A percentile compares a stretch with the other conserved stretches of the same genome.
These are phyloP conservation scores for Drosophila kanekoi DNA, from an alignment of 2,888 invertebrate species.

Conservation along the genomic window DNA sequence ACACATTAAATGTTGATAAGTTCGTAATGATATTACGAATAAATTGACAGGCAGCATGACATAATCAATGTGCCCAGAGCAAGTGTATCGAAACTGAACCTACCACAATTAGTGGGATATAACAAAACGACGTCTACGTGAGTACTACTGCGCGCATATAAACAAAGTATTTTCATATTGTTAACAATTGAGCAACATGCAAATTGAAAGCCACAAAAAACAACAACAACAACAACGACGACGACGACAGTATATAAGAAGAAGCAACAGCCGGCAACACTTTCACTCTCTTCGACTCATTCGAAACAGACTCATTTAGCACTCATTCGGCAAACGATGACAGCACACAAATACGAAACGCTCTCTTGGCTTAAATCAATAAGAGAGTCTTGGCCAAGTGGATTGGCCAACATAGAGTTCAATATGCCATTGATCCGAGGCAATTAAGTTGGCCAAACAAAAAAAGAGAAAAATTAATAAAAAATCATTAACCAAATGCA, in stretches of 20 bases:
- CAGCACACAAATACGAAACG: constrained; percentile 14
- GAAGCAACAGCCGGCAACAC: constrained; percentile 61
- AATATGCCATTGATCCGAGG: constrained; percentile 41
- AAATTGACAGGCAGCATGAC: too few species aligned
- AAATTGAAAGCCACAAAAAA: constrained; percentile 40
- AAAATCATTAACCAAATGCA: constrained; percentile 31
- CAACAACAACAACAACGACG: constrained; percentile 20
- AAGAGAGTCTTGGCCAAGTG: constrained; percentile 12
- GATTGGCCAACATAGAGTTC: constrained; percentile 47
- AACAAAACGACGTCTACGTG: constrained; percentile 26
- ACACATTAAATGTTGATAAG: too few species aligned
- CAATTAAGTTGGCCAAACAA: constrained; percentile 38
- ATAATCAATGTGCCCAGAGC: not conserved
- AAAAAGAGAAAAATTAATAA: constrained; percentile 2
- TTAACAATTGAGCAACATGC: constrained; percentile 60
- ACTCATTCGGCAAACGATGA: constrained; percentile 17
- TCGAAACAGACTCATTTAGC: constrained; percentile 23
- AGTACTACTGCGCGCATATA: constrained; percentile 5
- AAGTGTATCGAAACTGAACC: constrained; percentile 49
- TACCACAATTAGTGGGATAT: constrained; percentile 63
- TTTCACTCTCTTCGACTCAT: constrained; percentile 62
- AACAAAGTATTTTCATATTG: constrained; percentile 36
- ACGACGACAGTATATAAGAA: not conserved
- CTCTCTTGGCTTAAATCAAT: constrained; percentile 24
- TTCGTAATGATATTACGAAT: too few species aligned